Base-by-base conservation (phyloP, 2,888 invertebrate species). In the Seira musarum region DNA sequence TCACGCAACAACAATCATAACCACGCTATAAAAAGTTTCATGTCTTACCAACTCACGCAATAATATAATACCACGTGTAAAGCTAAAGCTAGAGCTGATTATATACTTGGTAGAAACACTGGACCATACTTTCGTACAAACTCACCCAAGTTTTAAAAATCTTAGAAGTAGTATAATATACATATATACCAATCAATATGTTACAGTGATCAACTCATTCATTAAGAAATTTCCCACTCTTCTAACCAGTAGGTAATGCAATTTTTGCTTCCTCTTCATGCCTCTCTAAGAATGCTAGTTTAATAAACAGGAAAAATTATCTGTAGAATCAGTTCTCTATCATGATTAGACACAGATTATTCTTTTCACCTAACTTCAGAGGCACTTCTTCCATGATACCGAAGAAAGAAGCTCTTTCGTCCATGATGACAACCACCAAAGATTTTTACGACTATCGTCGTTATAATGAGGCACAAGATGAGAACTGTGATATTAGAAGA, bases 1-100 rank as follows among this genome's bases (percentile, higher is more conserved):
- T 77, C 77, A 77, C 77, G 77, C 66, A 77, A 77, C 77, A 77
- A 71, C 35, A 77, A 77, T 79, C 67, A 71, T 79, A 68, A 73
- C 72, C 30, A 70, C 79, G 69, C 57, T 71, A 30, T 66, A 13
- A 53, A 53, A 15, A 53, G 17, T 17, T 53, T 53, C n/a, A 53
- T 53, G 53, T 13, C n/a, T 53, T 53, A 13, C 17, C 53, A 53
- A 53, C 53, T 53, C 53, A 53, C 53, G 53, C 53, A 53, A 53
- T 53, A 53, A 53, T 53, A 53, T 53, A 53, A 53, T 53, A 53
- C 53, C 53, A 53, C 53, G 53, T 13, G 53, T 53, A 40, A n/a
- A n/a, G 8, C n/a, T 63, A 24, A 13, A 22, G 25, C 57, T 57
- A 17, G 10, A 19, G 25, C 22, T 63, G 13, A 25, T 19, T 63